Evolutionary conservation across 2,797 vertebrate species (phyloP).

Genomic region (Mycteria americana): DNA sequence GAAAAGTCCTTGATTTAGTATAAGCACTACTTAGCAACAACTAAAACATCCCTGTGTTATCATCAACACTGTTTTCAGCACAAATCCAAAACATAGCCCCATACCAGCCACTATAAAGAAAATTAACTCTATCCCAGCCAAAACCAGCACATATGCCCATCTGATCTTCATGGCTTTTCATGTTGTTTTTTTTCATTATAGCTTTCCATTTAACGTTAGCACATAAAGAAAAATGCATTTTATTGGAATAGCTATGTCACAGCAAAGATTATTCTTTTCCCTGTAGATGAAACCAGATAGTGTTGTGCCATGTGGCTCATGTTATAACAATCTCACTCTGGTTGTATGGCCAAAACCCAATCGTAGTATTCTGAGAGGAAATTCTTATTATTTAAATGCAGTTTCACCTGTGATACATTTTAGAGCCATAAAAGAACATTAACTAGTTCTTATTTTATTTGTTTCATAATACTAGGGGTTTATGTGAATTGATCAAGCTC

Average conservation of each 20-base stretch:
- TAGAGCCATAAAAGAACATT: background rate
- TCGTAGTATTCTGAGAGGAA: background rate
- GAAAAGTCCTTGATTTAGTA: no score
- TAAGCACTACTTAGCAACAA: no score
- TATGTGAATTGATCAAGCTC: slow-evolving; percentile 12
- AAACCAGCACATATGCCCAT: background rate
- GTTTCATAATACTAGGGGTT: slow-evolving; percentile 4
- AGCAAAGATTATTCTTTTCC: slow-evolving; percentile 11
- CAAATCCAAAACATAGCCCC: no score
- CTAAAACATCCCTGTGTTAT: no score
- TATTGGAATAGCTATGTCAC: slow-evolving; percentile 5
- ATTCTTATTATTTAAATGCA: slow-evolving; percentile 32
- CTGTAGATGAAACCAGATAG: background rate
- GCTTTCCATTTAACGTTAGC: slow-evolving; percentile 6
- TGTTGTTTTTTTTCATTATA: background rate
- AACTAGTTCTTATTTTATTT: slow-evolving; percentile 27
- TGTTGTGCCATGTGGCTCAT: background rate
- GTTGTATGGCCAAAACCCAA: background rate
- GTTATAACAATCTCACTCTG: background rate
- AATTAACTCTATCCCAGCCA: no score
- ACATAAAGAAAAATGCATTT: slow-evolving; percentile 24
- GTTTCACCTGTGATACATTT: background rate
- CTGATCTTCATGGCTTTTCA: background rate
- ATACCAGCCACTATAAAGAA: no score
- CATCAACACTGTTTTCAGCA: no score